Base-by-base conservation (phyloP, 2,797 vertebrate species). In the Leptoclinus maculatus region DNA sequence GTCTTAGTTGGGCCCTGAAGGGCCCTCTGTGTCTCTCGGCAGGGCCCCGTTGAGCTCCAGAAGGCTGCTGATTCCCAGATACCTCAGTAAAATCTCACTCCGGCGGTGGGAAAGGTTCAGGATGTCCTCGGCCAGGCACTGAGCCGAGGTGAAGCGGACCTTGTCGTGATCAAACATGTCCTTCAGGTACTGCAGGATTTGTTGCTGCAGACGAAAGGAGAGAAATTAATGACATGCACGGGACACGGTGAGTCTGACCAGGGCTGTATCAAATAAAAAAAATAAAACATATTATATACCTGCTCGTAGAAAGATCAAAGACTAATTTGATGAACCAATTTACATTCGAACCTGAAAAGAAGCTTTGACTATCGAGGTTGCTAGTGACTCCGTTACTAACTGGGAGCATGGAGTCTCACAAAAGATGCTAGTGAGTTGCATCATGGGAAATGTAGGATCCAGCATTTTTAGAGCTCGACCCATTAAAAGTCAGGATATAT, bases 81-180 rank as follows among this genome's bases (percentile, higher is more conserved):
- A 99, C 0, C 97, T 97, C 21, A 99, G 81, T 56, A 99, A 95
- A 88, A 99, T 99, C 79, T 99, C 97, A 0, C 97, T 97, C 71
- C 98, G 96, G 58, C 98, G 96, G 87, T 97, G 97, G 0, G 98
- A 99, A 34, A 99, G 95, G 81, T 96, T 97, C 74, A 99, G 79
- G 87, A 99, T 93, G 94, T 99, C 98, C n/a, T 99, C 97, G 0
- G 97, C 97, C 87, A 99, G 92, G 0, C 95, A 91, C 4, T 95
- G 94, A 75, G 95, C 88, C 0, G 97, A 95, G 0, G 96, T 97
- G 94, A 98, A 99, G 82, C 98, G 97, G 80, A 99, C 96, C n/a
- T 97, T 99, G 94, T 99, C 98, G 0, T 98, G 94, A 85, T 99
- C 97, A 49, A 99, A 99, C 97, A 99, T 99, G 87, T 99, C 98